Evolutionary conservation across 2,113 vertebrate genomes (phyloP), one percentile per base, ranked within the genome.

Genomic region (Oxyruncus cristatus): DNA sequence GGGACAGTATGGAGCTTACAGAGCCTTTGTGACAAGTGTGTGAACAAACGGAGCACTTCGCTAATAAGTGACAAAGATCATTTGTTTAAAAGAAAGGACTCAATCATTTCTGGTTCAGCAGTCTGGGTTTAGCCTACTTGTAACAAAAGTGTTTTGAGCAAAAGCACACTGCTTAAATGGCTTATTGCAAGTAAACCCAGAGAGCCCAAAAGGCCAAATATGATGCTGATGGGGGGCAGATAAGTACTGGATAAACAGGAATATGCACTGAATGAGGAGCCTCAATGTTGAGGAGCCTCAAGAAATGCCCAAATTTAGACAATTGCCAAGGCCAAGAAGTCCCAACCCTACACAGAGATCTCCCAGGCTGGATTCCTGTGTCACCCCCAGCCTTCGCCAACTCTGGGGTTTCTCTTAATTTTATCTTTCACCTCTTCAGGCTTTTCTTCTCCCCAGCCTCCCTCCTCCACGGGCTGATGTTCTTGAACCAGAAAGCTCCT

Each of bases 91-190:
- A 92, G 91, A 93, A 93, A 92, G 76, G 56, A 72, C 58, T 62
- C 78, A 95, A 94, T 75, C 5, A 35, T 56, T 93, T 87, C 19
- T 93, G 91, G 79, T 83, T 92, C 94, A 87, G 89, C 84, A 89
- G 73, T 11, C 53, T 78, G 93, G 94, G 63, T 94, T 96, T 95
- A 96, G 35, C 86, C 95, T 77, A 67, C 63, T 92, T 66, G 39
- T 50, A 96, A 97, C 94, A 96, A 94, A 79, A 82, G 89, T 93
- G 93, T 95, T 96, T 96, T 85, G 75, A 95, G 93, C 66, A 58
- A 83, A 92, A 94, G 46, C 39, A 15, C 18, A 42, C 62, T 89
- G 91, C 73, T 95, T 92, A 95, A 66, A 74, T 47, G 83, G 96
- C 91, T 96, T 89, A 93, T 21, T 46, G 39, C 80, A 92, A 91